phyloP scores from a whole-genome alignment of 2,113 vertebrate species.

The Psettodes erumei region DNA sequence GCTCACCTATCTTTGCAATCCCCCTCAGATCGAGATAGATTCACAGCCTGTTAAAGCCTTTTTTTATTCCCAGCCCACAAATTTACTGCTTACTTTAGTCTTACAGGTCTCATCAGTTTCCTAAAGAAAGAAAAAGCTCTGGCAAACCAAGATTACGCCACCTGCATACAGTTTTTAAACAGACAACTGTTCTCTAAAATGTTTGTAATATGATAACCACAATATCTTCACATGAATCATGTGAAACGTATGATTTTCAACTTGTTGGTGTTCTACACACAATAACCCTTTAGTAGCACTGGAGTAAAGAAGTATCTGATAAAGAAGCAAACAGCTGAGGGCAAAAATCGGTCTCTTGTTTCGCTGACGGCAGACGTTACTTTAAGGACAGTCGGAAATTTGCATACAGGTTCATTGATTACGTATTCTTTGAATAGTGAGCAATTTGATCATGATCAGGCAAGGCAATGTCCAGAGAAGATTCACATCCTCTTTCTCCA shows the following conservation, averaged over 20 bases:
- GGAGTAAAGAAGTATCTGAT: not conserved
- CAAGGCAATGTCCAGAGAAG: not conserved
- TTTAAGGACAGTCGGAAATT: not conserved
- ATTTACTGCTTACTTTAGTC: not conserved
- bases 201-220: not conserved
- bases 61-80: not conserved
- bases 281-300: not conserved
- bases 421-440: not conserved
- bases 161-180: not conserved
- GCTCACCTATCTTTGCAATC: not conserved
- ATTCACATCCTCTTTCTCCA: constrained; percentile 10
- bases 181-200: not conserved
- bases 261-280: not conserved
- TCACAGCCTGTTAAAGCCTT: not conserved
- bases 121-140: not conserved
- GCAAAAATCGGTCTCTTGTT: not conserved
- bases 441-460: not conserved
- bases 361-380: not conserved
- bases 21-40: not conserved
- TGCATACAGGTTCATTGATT: not conserved
- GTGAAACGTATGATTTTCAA: not conserved
- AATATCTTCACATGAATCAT: not conserved
- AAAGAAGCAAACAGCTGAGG: not conserved
- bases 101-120: not conserved
- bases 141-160: not conserved